Evolutionary conservation across 2,888 invertebrate species (phyloP), one percentile per base, ranked within the genome.

Genomic region (Norana najaformis): DNA sequence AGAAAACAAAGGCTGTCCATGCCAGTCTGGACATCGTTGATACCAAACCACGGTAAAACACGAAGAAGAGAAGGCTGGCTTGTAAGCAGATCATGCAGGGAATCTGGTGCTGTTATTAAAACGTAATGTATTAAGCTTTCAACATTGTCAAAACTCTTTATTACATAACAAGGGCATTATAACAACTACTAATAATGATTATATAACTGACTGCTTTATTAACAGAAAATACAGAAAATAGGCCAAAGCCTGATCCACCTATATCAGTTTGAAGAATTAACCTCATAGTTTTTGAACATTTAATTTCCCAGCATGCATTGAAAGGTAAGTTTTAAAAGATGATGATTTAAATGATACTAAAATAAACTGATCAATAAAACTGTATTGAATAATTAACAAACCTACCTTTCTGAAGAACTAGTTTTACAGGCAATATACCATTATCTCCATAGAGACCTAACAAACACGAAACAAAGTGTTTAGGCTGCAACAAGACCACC

Each of bases 381-480:
- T 41, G 30, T 38, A n/a, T 23, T 35, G 36, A 8, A 30, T n/a
- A 36, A 20, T 8, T 90, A 23, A 5, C 37, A 38, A 82, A 47
- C 89, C 91, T 92, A 94, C 94, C 93, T 93, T 93, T 93, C n/a
- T 93, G 91, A 41, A 94, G 90, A 36, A 93, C 93, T 88, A 94
- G 92, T 90, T 93, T 93, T 39, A 96, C 96, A 89, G 97, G 97
- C 91, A 97, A 93, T 90, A 97, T 95, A 89, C 97, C 97, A 96
- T 97, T 96, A 93, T 96, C 96, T 8, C 97, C 97, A 95, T 96
- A 97, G 37, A 97, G 95, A 91, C 97, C 97, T 97, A 93, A 16
- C 95, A 93, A 92, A 69, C 69, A 69, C 11, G 11, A 69, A 30
- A 69, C n/a, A 69, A n/a, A 69, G 6, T n/a, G 18, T 47, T 88